These are phyloP conservation scores for Gymnothorax reevesii DNA, from an alignment of 2,797 vertebrate species.

Conservation along the genomic window DNA sequence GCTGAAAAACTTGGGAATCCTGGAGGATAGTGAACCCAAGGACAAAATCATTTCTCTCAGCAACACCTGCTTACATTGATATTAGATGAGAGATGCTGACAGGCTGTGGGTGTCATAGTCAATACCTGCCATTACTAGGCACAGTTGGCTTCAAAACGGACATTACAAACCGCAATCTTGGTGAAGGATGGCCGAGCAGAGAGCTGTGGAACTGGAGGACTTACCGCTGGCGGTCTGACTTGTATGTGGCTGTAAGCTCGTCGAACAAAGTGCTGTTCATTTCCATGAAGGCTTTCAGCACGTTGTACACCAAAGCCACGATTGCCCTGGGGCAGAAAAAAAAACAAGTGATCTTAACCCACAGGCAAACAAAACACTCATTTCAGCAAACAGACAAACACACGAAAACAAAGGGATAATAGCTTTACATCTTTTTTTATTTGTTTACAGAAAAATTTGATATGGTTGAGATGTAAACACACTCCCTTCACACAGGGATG, in stretches of 20 bases:
- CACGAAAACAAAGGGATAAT: background rate
- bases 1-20: background rate
- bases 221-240: slow-evolving; percentile 99
- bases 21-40: background rate
- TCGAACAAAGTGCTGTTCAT: slow-evolving; percentile 99
- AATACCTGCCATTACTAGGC: background rate
- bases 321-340: slow-evolving; percentile 80
- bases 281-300: slow-evolving; percentile 98
- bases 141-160: background rate
- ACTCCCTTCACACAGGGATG: no score
- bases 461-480: no score
- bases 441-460: background rate
- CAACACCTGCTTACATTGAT: background rate
- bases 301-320: slow-evolving; percentile 97
- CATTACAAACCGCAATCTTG: background rate
- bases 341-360: background rate
- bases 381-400: background rate
- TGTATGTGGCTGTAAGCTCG: slow-evolving; percentile 98
- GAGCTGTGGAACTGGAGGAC: background rate
- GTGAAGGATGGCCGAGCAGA: background rate
- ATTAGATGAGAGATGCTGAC: no score
- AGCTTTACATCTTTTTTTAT: background rate
- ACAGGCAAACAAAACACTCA: background rate
- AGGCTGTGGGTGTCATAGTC: background rate
- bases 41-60: background rate